Evolutionary conservation across 1,140 invertebrate species (phyloP), one percentile per base, ranked within the genome.

Genomic region (Brachionus manjavacas): DNA sequence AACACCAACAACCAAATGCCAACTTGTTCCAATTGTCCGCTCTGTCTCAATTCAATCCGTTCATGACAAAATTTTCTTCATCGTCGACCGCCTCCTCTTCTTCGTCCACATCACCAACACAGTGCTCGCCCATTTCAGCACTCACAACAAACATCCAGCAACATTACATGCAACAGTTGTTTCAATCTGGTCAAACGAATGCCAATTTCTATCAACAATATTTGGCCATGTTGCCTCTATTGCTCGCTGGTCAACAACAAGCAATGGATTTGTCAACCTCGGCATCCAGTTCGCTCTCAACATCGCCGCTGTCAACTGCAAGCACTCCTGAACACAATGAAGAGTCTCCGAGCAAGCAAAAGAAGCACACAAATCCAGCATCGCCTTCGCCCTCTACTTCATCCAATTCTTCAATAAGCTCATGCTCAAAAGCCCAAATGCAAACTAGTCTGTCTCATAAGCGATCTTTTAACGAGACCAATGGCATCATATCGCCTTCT

Each of bases 401-500:
- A 11, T 72, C 68, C 31, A 72, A 41, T 41, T 72, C 68, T 16
- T 72, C 68, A n/a, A 39, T 72, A 1, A 72, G 68, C 68, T 72
- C 68, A 46, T 72, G 68, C 16, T 72, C 68, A n/a, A 72, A 72
- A 41, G 20, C 31, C 31, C 68, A 72, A 41, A 20, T 72, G 20
- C 31, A 35, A 20, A 72, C 68, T 39, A 72, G 68, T 72, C 35
- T 72, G 39, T 72, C 68, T 39, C 68, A 72, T 72, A 72, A 72
- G 39, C 68, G 68, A 4, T 72, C 68, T 39, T 72, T 72, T 23
- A 72, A 72, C 68, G 68, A 72, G 39, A n/a, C 46, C 11, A 80
- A 80, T 64, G 76, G 76, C 16, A 80, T 80, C 20, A 80, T 80
- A 23, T 81, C 79, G 11, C 52, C 79, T 46, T 81, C 79, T 16